Base-by-base conservation (phyloP, 2,797 vertebrate genomes). In the Apogon talboti region DNA sequence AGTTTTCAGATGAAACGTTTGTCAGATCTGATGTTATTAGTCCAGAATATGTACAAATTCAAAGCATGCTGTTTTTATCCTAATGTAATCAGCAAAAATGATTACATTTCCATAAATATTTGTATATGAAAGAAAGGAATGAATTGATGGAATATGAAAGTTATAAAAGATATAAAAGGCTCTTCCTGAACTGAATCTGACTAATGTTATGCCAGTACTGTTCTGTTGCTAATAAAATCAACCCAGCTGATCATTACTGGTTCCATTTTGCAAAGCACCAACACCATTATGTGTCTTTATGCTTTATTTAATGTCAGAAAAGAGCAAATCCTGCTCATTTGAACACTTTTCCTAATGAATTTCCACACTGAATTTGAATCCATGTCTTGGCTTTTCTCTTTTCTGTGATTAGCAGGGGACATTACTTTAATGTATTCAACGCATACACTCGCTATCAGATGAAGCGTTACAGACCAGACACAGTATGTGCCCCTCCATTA, bases 221-320 rank as follows among this genome's bases (percentile, higher is more conserved):
- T 30, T 45, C 4, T 52, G 40, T 60, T 43, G 6, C 15, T 45
- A n/a, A 2, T 8, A 21, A 41, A 52, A 47, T 73, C 24, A 44
- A 63, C 56, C 6, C 47, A 49, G 48, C 47, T 60, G 28, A 28
- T 58, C 53, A 37, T 61, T 19, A 67, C 48, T 41, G 51, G 58
- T 74, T 45, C 52, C 54, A 65, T 40, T 62, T 48, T 55, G 47
- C 11, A 50, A 46, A 46, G 12, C 12, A 56, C 10, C 21, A 18
- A 45, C 38, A 24, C 9, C 65, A 62, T 58, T 19, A 30, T 56
- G 38, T 65, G 67, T 70, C 50, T 59, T 70, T 65, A 82, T 75
- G 65, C 58, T 79, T 67, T 61, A 47, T 65, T 38, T 24, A 63
- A 63, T 28, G 55, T 44, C 0, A 59, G 61, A 81, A 68, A 80